These are phyloP conservation scores for Mus spicilegus DNA, from an alignment of 2,113 vertebrate genomes.

Conservation along the genomic window DNA sequence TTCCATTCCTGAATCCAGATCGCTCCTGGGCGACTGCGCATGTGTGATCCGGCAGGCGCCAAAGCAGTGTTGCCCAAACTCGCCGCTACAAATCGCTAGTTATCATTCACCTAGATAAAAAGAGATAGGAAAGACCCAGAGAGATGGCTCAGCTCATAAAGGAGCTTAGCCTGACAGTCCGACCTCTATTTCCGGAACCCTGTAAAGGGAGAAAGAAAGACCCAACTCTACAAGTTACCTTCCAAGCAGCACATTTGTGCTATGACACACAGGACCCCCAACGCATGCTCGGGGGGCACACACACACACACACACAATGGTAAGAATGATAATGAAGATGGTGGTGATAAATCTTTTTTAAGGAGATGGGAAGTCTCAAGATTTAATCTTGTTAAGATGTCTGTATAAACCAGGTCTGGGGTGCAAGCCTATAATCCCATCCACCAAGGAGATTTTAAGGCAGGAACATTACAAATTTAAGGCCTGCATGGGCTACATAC, in stretches of 20 bases:
- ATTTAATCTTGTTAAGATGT: neutral
- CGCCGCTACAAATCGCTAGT: neutral
- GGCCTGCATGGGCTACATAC: neutral
- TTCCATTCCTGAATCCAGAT: too few relatives aligned
- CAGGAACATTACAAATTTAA: neutral
- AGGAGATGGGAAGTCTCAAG: neutral
- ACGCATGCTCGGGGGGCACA: too few relatives aligned
- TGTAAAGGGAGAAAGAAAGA: neutral
- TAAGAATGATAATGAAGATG: too few relatives aligned
- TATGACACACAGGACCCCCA: neutral
- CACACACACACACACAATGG: neutral
- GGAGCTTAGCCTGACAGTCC: neutral
- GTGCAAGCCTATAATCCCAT: neutral
- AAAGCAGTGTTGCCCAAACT: too few relatives aligned
- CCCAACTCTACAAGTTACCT: neutral
- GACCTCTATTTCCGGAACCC: neutral
- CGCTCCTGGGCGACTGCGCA: too few relatives aligned
- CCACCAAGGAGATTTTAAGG: neutral
- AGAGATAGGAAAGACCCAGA: neutral
- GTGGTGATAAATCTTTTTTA: neutral
- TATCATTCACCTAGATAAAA: neutral
- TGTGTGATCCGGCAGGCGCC: too few relatives aligned
- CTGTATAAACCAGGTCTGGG: neutral
- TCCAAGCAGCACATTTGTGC: neutral
- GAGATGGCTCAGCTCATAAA: neutral